Percentiles rank a stretch among this genome's conserved stretches.
Conservation (phyloP, 2,113 vertebrate genomes). For the Clupea harengus region DNA sequence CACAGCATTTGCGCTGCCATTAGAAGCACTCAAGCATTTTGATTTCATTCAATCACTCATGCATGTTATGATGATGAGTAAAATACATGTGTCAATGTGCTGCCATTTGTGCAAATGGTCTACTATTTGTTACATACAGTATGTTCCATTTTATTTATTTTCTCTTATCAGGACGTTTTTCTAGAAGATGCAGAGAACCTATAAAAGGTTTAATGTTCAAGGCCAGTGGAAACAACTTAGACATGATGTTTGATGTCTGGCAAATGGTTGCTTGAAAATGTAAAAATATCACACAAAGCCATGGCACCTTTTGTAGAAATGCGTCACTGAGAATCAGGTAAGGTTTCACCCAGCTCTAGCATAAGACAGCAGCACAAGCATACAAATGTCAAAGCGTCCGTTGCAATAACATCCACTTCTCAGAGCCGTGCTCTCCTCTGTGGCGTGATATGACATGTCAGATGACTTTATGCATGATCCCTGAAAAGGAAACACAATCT, state of each 20-base stretch:
- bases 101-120: neutral
- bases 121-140: neutral
- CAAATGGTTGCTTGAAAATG: neutral
- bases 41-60: neutral
- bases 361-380: constrained; percentile 25
- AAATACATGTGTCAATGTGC: neutral
- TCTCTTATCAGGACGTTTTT: neutral
- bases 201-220: neutral
- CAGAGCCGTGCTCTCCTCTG: constrained; percentile 15
- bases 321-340: constrained; percentile 20
- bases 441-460: constrained; percentile 36
- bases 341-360: constrained; percentile 24
- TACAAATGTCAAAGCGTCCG: constrained; percentile 45
- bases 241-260: neutral
- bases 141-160: neutral
- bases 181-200: neutral
- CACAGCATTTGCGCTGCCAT: neutral
- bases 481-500: constrained; percentile 16
- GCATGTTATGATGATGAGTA: neutral
- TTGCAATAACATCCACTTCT: constrained; percentile 35
- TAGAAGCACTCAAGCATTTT: neutral
- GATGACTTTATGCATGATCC: constrained; percentile 29
- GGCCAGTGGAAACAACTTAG: neutral
- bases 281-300: constrained; percentile 10
- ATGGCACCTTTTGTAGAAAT: neutral